phyloP scores from a whole-genome alignment of 2,797 vertebrate species.

The Myotis findleyi region DNA sequence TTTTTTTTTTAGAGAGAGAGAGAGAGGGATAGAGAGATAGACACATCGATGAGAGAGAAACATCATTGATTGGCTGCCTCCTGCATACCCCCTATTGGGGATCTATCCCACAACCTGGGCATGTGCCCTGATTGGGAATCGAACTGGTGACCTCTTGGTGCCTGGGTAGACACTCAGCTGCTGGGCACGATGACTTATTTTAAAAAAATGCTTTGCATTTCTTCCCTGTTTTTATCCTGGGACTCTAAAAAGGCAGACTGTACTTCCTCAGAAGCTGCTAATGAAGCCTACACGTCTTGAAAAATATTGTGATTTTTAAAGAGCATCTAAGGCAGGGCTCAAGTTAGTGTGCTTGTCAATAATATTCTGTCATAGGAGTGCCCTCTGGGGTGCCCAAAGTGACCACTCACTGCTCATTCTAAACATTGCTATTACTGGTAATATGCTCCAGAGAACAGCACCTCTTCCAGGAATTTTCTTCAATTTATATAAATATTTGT shows the following conservation, averaged over 20 bases:
- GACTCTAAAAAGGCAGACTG: neutral
- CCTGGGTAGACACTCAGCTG: no score
- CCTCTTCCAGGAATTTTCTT: neutral
- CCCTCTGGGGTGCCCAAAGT: neutral
- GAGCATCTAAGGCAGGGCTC: neutral
- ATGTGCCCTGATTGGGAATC: no score
- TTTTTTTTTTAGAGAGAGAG: no score
- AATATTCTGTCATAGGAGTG: neutral
- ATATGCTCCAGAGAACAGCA: neutral
- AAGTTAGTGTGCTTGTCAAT: neutral
- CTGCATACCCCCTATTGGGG: no score
- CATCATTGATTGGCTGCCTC: no score
- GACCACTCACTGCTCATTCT: neutral
- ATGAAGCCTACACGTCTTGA: neutral
- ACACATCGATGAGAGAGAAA: no score
- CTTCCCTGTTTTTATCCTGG: neutral
- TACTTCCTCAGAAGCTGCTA: neutral
- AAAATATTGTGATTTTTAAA: neutral
- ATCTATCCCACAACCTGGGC: no score
- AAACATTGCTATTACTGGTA: neutral
- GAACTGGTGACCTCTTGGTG: no score
- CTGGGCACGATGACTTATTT: neutral
- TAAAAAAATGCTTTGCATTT: slow-evolving; percentile 31
- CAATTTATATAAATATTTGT: neutral
- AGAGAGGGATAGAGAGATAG: no score